A percentile compares a stretch with the other conserved stretches of the same genome.
Conservation (phyloP, 2,113 vertebrate species). For the Atherinomorus stipes region DNA sequence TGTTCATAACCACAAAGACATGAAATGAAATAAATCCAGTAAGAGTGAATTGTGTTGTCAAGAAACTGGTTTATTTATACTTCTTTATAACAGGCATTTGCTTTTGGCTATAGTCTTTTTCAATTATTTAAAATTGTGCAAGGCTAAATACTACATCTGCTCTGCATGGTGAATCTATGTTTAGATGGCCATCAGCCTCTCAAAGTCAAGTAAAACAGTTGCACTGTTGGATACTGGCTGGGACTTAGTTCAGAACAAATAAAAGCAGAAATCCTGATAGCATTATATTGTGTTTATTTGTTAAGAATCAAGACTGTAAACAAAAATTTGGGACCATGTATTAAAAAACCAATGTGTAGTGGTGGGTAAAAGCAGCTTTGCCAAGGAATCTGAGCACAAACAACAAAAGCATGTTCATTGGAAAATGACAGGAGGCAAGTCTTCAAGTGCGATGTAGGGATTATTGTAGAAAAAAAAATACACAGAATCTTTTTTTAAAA, state of each 20-base stretch:
- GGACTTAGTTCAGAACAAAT: too few species aligned
- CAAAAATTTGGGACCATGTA: background rate
- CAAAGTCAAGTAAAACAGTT: background rate
- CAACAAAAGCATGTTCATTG: slow-evolving; percentile 17
- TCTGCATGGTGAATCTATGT: background rate
- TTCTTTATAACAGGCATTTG: too few species aligned
- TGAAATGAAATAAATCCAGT: background rate
- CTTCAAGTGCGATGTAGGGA: background rate
- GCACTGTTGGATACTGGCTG: background rate
- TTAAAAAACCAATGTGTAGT: background rate
- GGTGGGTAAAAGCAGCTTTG: background rate
- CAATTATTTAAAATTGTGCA: background rate
- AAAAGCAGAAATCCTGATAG: background rate
- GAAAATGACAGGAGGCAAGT: slow-evolving; percentile 6
- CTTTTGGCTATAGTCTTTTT: too few species aligned
- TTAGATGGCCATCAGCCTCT: background rate
- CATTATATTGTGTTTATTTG: background rate
- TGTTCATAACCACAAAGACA: background rate
- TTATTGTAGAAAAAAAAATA: slow-evolving; percentile 14
- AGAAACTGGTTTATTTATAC: too few species aligned
- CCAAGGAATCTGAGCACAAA: slow-evolving; percentile 17
- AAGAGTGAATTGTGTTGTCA: background rate
- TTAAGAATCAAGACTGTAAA: background rate
- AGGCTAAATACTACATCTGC: background rate
- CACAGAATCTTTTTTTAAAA: too few species aligned